Evolutionary conservation across 2,797 vertebrate genomes (phyloP).

Genomic region (Syngnathus acus): DNA sequence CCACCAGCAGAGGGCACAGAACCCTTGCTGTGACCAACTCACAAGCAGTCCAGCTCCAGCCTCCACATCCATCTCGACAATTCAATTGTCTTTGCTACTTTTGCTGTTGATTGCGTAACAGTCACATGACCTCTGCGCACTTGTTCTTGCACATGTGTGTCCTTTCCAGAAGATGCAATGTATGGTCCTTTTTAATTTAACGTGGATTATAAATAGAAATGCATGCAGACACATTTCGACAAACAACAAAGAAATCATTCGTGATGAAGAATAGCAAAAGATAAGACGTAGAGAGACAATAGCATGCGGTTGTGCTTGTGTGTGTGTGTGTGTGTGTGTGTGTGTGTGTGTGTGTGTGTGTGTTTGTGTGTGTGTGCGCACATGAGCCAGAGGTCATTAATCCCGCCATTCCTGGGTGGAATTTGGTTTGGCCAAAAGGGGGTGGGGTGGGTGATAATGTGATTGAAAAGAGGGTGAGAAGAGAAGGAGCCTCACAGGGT

Average conservation of each 20-base stretch:
- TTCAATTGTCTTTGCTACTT: background rate
- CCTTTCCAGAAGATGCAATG: constrained; percentile 15
- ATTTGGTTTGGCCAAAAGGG: constrained; percentile 28
- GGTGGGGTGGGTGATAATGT: constrained; percentile 22
- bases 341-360: background rate
- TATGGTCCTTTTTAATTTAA: constrained; percentile 24
- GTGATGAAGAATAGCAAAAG: background rate
- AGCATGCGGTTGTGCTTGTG: constrained; percentile 11
- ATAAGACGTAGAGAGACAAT: constrained; percentile 15
- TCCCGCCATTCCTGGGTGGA: constrained; percentile 47
- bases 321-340: constrained; percentile 5
- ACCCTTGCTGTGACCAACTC: background rate
- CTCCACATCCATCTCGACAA: background rate
- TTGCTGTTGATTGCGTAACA: constrained; percentile 47
- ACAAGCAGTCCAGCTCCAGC: background rate
- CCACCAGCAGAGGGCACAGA: constrained; percentile 2
- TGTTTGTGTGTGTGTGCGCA: constrained; percentile 8
- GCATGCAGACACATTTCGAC: constrained; percentile 9
- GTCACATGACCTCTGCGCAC: constrained; percentile 54
- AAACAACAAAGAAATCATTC: constrained; percentile 2
- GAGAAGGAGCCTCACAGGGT: constrained; percentile 17
- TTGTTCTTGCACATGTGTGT: constrained; percentile 1
- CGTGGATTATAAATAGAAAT: constrained; percentile 22
- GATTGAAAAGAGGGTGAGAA: constrained; percentile 35
- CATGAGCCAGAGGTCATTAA: constrained; percentile 48